Base-by-base conservation (phyloP, 2,888 invertebrate genomes). In the Corythucha ciliata region DNA sequence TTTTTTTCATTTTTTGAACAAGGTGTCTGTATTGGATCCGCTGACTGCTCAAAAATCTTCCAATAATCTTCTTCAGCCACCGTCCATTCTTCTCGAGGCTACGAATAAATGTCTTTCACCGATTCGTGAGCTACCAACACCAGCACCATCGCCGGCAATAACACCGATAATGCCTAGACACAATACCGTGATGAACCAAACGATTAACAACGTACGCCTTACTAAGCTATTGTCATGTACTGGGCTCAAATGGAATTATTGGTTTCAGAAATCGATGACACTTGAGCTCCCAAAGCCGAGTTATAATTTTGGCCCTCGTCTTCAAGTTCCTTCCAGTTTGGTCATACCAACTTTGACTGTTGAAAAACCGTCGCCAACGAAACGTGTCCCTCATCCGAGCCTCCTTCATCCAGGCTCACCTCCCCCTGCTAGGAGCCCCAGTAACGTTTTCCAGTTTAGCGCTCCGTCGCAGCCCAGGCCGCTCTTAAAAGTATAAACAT, bases 61-160 rank as follows among this genome's bases (percentile, higher is more conserved):
- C 73, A 21, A 68, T 71, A 41, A 66, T 72, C 81, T 78, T 65
- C 71, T 81, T 33, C 81, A 83, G 66, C 81, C 82, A 49, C 82
- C 83, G 29, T 80, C 81, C 32, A 84, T 85, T 60, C 74, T 83
- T 25, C 73, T 86, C 48, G 85, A 86, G 73, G 81, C 83, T 60
- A 83, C 85, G 62, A 81, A 79, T 65, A 82, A 82, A 69, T 85
- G 84, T 71, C 75, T 86, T 58, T 84, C 84, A 45, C 85, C 85
- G 1, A 86, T 86, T 58, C 72, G 50, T 10, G 50, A 50, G 26
- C 39, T 50, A 27, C 84, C 84, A 3, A 69, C 70, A 1, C 70
- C 70, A 3, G 57, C 66, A 14, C 68, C 68, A 20, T 83, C 83
- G 4, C 82, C 81, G 3, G 72, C 80, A 14, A 74, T 81, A 12